Evolutionary conservation across 2,888 invertebrate species (phyloP), one percentile per base, ranked within the genome.

Genomic region (Campoplex nolae): DNA sequence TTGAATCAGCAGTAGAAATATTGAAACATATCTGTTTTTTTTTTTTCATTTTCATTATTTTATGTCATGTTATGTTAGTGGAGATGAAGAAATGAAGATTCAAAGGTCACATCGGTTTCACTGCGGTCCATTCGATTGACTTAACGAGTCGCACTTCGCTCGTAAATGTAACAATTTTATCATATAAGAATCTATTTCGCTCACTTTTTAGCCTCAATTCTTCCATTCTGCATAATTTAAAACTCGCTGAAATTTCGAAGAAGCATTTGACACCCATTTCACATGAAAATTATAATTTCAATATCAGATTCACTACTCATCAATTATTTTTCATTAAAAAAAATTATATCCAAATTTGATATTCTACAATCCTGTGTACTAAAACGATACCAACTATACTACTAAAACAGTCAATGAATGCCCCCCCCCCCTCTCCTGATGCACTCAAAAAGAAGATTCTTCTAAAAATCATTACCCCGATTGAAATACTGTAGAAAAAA

Each of bases 51-150:
- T 23, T 23, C 23, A 23, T 23, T 23, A 23, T 23, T 23, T 23
- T 23, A 23, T 23, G 0, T 23, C 23, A 23, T 23, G 23, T 23
- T 23, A 23, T 23, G 23, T 23, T 23, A 23, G 23, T 23, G 23
- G 45, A 73, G 82, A 48, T 18, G 51, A 67, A 62, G 67, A 13
- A 28, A 67, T 35, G 45, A 62, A 68, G 73, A 75, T 65, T 18
- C 76, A 82, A 82, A 80, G 85, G 85, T 81, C 48, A 62, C 76
- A 23, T 23, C 23, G 76, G 48, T 32, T 45, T 38, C 48, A 35
- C 67, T 84, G 23, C 23, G 67, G 65, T 84, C 56, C 73, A 79
- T 84, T 79, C 79, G 74, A 78, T 79, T 79, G 84, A 84, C 84
- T 79, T 45, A 48, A 68, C 65, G 67, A 51, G 74, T 23, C n/a